A percentile compares a stretch with the other conserved stretches of the same genome.
phyloP scores from a whole-genome alignment of 2,888 invertebrate species.

The Noctuana brunneofusca region DNA sequence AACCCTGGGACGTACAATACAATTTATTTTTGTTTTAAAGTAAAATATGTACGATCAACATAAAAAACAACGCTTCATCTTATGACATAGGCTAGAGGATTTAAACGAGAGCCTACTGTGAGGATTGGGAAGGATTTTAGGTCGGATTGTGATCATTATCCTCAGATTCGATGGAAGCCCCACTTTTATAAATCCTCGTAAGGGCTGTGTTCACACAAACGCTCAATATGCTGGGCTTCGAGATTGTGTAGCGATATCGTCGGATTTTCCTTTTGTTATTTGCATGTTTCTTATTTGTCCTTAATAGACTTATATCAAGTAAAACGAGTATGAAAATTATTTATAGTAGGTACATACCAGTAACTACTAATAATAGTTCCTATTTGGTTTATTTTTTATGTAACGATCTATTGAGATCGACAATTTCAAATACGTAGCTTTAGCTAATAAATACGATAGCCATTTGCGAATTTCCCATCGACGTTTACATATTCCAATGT shows the following conservation, averaged over 20 bases:
- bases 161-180: constrained; percentile 59
- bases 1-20: too few relatives aligned
- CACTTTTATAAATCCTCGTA: constrained; percentile 60
- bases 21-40: too few relatives aligned
- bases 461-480: constrained; percentile 19
- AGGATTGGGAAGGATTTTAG: constrained; percentile 53
- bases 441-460: background rate
- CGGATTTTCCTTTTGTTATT: constrained; percentile 49
- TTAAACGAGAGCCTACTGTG: constrained; percentile 45
- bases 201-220: constrained; percentile 56
- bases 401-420: too few relatives aligned
- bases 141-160: constrained; percentile 67
- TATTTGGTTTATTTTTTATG: too few relatives aligned
- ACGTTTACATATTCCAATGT: constrained; percentile 21
- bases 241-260: constrained; percentile 48
- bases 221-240: constrained; percentile 53
- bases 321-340: constrained; percentile 1
- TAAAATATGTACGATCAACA: background rate
- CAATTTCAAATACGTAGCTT: background rate
- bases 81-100: constrained; percentile 7
- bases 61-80: constrained; percentile 22
- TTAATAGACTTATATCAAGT: constrained; percentile 14
- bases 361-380: background rate
- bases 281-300: constrained; percentile 44
- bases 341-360: background rate